Conservation (phyloP, 2,888 invertebrate genomes). For the Heliothis peltigera region DNA sequence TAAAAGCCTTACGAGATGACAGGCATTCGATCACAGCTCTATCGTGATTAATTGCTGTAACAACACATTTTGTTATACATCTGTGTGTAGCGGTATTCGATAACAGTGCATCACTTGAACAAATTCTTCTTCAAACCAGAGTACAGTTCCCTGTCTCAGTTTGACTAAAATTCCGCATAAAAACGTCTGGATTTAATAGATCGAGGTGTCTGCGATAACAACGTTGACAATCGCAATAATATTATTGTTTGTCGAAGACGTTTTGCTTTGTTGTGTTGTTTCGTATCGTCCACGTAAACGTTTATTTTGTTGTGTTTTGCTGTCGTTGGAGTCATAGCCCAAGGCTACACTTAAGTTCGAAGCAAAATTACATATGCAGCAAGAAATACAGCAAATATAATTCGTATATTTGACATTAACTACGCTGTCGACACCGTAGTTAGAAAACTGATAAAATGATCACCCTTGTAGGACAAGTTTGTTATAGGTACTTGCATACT, state of each 20-base stretch:
- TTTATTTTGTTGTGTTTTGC: constrained; percentile 22
- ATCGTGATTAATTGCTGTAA: constrained; percentile 48
- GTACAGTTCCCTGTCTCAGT: constrained; percentile 42
- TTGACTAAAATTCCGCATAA: constrained; percentile 24
- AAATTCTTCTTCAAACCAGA: constrained; percentile 51
- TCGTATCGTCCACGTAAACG: constrained; percentile 2
- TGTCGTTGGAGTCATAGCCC: constrained; percentile 5
- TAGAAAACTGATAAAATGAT: no score
- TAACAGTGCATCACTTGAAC: constrained; percentile 42
- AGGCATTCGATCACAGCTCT: constrained; percentile 31
- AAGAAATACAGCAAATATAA: constrained; percentile 5
- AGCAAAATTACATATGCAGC: constrained; percentile 14
- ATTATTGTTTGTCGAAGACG: constrained; percentile 13
- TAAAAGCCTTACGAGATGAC: constrained; percentile 23
- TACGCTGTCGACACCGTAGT: no score
- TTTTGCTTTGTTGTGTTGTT: constrained; percentile 28
- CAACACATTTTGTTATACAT: constrained; percentile 18
- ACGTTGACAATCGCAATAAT: constrained; percentile 23
- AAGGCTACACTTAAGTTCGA: constrained; percentile 24
- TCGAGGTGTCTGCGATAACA: constrained; percentile 29
- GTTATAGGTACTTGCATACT: no score
- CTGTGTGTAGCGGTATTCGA: constrained; percentile 14
- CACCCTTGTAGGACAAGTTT: neutral
- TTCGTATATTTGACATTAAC: constrained; percentile 15
- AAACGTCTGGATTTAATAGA: constrained; percentile 11